phyloP scores from a whole-genome alignment of 2,797 vertebrate genomes.

The Alouatta caraya region DNA sequence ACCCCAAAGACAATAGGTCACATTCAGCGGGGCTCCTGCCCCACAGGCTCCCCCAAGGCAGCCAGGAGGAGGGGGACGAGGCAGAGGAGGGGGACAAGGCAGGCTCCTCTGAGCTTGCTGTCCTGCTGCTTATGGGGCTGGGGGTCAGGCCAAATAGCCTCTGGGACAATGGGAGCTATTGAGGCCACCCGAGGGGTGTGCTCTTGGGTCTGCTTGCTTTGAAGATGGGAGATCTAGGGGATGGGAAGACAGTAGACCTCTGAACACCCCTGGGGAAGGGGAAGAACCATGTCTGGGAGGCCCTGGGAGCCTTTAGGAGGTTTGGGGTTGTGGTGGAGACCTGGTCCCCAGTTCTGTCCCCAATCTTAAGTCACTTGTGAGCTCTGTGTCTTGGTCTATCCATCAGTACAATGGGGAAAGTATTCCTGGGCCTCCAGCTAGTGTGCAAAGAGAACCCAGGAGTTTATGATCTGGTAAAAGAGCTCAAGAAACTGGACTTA shows the following conservation, averaged over 20 bases:
- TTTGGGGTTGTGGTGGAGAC: background rate
- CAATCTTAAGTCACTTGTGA: background rate
- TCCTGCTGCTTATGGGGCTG: conserved; percentile 47
- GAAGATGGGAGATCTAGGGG: conserved; percentile 62
- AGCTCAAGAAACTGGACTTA: background rate
- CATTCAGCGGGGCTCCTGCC: conserved; percentile 81
- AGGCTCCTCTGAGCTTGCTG: conserved; percentile 64
- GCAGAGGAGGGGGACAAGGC: conserved; percentile 45
- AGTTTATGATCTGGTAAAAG: background rate
- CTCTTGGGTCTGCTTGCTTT: conserved; percentile 70
- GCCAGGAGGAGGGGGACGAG: background rate
- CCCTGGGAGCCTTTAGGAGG: background rate
- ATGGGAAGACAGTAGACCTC: background rate
- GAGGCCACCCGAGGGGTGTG: conserved; percentile 70
- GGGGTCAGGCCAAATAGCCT: conserved; percentile 68
- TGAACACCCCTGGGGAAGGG: background rate
- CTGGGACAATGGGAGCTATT: conserved; percentile 84
- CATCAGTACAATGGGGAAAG: background rate
- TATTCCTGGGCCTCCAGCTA: background rate
- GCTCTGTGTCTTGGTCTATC: background rate
- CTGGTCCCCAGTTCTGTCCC: background rate
- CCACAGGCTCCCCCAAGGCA: conserved; percentile 55
- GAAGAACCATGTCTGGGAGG: background rate
- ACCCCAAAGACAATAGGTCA: conserved; percentile 84
- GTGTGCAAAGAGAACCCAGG: conserved; percentile 21